Evolutionary conservation across 2,797 vertebrate species (phyloP), one percentile per base, ranked within the genome.

Genomic region (Corythornis leucogaster): DNA sequence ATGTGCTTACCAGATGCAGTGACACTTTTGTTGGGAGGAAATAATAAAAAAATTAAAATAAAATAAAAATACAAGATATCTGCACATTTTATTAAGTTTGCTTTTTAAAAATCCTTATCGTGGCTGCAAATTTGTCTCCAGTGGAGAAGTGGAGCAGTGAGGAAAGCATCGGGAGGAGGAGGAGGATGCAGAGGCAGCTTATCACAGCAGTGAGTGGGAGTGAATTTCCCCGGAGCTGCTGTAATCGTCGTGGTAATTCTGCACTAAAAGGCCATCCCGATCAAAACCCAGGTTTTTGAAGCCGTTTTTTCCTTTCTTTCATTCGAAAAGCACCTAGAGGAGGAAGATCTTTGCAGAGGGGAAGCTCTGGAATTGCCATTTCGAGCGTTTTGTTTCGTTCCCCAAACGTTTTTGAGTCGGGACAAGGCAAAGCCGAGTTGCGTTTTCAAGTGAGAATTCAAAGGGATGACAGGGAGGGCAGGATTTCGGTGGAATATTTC

Each of bases 401-500:
- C 86, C 69, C 89, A 92, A 95, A 80, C 55, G 43, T 77, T 66
- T 89, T 95, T 62, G 66, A 93, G 14, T 55, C 2, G 1, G 55
- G 63, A 87, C 33, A 30, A 91, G 89, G 59, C 95, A 84, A 91
- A 77, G 28, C 80, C 33, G 93, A 96, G 89, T 15, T 84, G 21
- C 0, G 4, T 88, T 96, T 90, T 87, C 89, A 88, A 93, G 57
- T 81, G 8, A 80, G 90, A 38, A 38, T 38, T 38, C 38, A 87
- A 64, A 66, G 45, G 28, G 57, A 90, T 8, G 2, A 84, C 40
- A 3, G 1, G 77, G 88, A 95, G 94, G 77, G 89, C 87, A 92
- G 87, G 80, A 94, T 90, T 91, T 82, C 61, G 78, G 87, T 87
- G 28, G 91, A 92, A 84, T 90, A 80, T 85, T 88, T 91, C 85